Percentiles rank a stretch among this genome's conserved stretches.
Conservation (phyloP, 2,797 vertebrate genomes). For the Diceros bicornis region DNA sequence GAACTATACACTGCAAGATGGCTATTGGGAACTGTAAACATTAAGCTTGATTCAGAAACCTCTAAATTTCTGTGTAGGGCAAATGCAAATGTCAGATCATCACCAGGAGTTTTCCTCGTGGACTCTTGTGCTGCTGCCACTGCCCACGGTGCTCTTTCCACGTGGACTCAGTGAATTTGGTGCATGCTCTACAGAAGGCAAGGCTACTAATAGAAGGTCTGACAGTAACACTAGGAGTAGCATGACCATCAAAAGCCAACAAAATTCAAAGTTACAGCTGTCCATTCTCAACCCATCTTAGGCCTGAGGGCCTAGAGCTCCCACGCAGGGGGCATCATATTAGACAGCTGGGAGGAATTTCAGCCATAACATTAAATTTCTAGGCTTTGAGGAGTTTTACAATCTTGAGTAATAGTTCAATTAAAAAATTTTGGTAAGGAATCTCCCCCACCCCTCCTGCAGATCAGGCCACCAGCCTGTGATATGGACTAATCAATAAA, state of each 20-base stretch:
- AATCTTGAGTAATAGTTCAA: constrained; percentile 56
- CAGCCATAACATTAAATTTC: constrained; percentile 48
- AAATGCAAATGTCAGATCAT: constrained; percentile 83
- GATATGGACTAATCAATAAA: constrained; percentile 82
- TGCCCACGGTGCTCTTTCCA: constrained; percentile 52
- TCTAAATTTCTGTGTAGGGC: constrained; percentile 79
- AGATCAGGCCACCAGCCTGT: constrained; percentile 80
- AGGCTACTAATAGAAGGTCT: constrained; percentile 61
- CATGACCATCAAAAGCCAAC: constrained; percentile 43
- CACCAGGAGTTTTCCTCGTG: constrained; percentile 66
- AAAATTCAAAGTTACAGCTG: constrained; percentile 28
- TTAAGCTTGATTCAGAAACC: constrained; percentile 86
- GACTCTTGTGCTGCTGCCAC: constrained; percentile 40
- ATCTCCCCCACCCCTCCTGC: neutral
- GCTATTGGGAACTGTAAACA: constrained; percentile 92
- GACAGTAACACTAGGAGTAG: neutral
- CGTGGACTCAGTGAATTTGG: constrained; percentile 23
- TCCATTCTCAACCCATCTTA: neutral
- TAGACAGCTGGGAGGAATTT: constrained; percentile 54
- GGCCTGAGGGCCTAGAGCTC: neutral
- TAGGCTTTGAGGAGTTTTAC: constrained; percentile 61
- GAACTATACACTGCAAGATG: constrained; percentile 89
- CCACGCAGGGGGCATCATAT: neutral
- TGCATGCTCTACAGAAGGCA: constrained; percentile 62
- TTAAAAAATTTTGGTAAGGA: constrained; percentile 58